A percentile compares a stretch with the other conserved stretches of the same genome.
Conservation (phyloP, 2,797 vertebrate genomes). For the Brachyrhaphis roseni region DNA sequence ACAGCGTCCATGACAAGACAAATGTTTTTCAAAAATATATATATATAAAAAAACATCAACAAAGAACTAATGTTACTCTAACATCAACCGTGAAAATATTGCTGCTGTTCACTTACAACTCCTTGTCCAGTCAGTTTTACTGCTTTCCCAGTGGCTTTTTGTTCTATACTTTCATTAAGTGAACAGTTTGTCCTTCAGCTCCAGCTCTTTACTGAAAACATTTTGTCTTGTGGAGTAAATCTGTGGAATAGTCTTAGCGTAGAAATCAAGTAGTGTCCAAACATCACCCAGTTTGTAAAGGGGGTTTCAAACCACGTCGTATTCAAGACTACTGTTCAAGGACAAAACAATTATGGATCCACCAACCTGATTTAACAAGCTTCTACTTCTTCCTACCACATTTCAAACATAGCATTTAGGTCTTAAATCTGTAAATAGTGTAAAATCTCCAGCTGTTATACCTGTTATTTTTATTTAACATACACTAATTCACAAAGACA, state of each 20-base stretch:
- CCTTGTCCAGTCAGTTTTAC: not conserved
- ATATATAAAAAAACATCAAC: not conserved
- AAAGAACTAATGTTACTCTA: not conserved
- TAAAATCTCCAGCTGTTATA: not conserved
- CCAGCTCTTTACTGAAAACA: not conserved
- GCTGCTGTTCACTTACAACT: not conserved
- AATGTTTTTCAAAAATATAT: not conserved
- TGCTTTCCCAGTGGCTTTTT: not conserved
- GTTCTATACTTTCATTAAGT: not conserved
- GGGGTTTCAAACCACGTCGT: not conserved
- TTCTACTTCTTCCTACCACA: not conserved
- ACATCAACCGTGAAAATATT: not conserved
- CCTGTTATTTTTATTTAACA: not conserved
- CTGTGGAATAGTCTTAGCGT: not conserved
- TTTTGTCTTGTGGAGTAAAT: not conserved
- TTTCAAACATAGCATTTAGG: not conserved
- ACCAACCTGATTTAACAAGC: not conserved
- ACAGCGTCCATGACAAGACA: not conserved
- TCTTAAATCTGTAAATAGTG: not conserved
- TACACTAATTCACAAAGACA: not conserved
- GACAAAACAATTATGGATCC: not conserved
- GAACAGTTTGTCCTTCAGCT: not conserved
- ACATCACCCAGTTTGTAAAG: not conserved
- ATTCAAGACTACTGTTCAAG: not conserved
- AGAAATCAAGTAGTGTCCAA: not conserved